These are phyloP conservation scores for Eidolon dupreanum DNA, from an alignment of 2,797 vertebrate genomes.

Conservation along the genomic window DNA sequence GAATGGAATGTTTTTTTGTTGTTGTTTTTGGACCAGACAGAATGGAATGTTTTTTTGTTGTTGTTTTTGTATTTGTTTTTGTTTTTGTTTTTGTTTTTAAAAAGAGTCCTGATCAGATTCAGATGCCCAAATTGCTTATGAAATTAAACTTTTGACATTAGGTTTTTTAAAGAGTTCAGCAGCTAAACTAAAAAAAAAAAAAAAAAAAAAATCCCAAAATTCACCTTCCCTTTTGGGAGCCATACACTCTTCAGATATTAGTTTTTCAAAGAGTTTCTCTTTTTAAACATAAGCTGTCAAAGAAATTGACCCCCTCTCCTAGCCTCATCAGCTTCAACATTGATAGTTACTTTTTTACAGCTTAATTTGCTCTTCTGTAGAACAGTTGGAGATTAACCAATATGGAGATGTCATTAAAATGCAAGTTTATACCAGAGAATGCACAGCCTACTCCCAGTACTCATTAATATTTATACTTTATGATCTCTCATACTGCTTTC, in stretches of 20 bases:
- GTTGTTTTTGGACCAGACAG: background rate
- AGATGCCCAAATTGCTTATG: conserved; percentile 6
- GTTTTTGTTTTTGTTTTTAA: too few species aligned
- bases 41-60: background rate
- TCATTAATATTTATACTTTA: background rate
- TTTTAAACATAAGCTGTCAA: conserved; percentile 22
- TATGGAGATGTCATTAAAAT: background rate
- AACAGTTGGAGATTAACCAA: background rate
- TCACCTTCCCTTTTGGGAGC: background rate
- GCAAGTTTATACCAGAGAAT: background rate
- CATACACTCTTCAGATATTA: background rate
- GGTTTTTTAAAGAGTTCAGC: background rate
- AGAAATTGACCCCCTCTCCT: background rate
- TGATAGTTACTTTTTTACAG: background rate
- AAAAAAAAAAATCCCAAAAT: background rate
- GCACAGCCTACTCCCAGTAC: background rate
- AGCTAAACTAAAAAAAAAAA: background rate
- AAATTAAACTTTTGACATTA: conserved; percentile 34
- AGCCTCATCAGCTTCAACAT: background rate
- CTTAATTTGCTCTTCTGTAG: background rate
- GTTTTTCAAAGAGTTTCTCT: conserved; percentile 11
- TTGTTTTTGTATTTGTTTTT: too few species aligned
- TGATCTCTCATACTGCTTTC: background rate
- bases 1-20: too few species aligned
- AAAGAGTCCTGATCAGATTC: conserved; percentile 2